phyloP scores from a whole-genome alignment of 2,888 invertebrate species.

The Caenorhabditis panamensis region DNA sequence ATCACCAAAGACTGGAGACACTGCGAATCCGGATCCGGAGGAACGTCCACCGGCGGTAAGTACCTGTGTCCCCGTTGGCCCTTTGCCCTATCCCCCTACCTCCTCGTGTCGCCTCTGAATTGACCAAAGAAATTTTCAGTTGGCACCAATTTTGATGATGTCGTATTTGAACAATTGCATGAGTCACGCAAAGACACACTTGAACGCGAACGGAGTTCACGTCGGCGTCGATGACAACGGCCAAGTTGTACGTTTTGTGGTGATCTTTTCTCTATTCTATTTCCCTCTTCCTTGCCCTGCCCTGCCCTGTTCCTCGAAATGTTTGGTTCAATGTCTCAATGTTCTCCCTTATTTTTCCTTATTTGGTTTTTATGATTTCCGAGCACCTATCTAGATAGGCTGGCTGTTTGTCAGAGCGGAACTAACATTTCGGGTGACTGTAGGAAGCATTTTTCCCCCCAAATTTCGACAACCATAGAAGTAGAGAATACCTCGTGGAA shows the following conservation, averaged over 20 bases:
- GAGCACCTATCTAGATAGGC: not conserved
- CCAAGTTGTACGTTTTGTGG: conserved; percentile 53
- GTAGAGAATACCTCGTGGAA: conserved; percentile 46
- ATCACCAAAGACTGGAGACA: conserved; percentile 12
- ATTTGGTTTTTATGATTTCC: not conserved
- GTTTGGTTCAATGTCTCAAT: not conserved
- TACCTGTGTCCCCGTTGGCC: conserved; percentile 2
- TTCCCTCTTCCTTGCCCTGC: not conserved
- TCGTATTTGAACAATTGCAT: conserved; percentile 79
- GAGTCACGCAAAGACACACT: conserved; percentile 72
- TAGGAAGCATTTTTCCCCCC: not conserved
- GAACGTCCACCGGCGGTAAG: conserved; percentile 71
- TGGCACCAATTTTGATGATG: conserved; percentile 77
- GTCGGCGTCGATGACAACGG: conserved; percentile 73
- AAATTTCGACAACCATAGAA: conserved; percentile 16
- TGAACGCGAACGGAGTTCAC: conserved; percentile 73
- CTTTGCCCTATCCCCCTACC: not conserved
- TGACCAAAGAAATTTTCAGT: conserved; percentile 62
- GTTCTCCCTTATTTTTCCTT: conserved; percentile 10
- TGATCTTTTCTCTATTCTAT: conserved; percentile 10
- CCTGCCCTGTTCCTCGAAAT: not conserved
- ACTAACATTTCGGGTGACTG: conserved; percentile 2
- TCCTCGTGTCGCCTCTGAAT: conserved; percentile 47
- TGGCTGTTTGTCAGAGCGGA: not conserved
- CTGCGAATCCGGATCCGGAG: conserved; percentile 17